phyloP scores from a whole-genome alignment of 2,113 vertebrate genomes.

The Felis chaus region DNA sequence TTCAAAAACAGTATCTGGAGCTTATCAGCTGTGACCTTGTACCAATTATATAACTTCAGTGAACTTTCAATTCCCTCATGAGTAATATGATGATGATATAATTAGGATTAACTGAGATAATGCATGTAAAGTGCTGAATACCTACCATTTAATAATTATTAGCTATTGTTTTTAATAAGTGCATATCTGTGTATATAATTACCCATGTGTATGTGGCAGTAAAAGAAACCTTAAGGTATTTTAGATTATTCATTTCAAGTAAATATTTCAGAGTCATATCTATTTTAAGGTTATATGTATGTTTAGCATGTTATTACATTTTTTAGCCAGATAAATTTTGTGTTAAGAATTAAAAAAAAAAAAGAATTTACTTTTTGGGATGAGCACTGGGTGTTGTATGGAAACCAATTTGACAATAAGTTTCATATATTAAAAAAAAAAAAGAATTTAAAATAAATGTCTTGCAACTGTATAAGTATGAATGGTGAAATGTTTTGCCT shows the following conservation, averaged over 20 bases:
- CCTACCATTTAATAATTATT: neutral
- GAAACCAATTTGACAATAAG: no score
- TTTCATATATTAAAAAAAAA: neutral
- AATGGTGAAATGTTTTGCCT: neutral
- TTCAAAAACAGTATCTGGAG: neutral
- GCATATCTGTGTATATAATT: neutral
- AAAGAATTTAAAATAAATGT: conserved; percentile 6
- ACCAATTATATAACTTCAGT: neutral
- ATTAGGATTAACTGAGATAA: conserved; percentile 15
- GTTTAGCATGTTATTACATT: neutral
- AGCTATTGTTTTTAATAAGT: neutral
- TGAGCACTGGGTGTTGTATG: no score
- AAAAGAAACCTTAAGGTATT: neutral
- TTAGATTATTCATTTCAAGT: neutral
- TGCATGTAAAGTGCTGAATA: neutral
- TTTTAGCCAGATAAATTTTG: neutral
- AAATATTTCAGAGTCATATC: neutral
- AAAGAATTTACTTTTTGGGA: neutral
- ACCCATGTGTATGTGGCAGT: neutral
- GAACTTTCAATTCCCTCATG: neutral
- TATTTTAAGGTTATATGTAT: neutral
- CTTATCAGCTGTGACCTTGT: neutral
- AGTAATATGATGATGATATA: neutral
- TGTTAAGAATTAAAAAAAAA: neutral
- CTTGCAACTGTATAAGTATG: neutral